Evolutionary conservation across 1,140 invertebrate species (phyloP).

Genomic region (Sycophaga agraensis): DNA sequence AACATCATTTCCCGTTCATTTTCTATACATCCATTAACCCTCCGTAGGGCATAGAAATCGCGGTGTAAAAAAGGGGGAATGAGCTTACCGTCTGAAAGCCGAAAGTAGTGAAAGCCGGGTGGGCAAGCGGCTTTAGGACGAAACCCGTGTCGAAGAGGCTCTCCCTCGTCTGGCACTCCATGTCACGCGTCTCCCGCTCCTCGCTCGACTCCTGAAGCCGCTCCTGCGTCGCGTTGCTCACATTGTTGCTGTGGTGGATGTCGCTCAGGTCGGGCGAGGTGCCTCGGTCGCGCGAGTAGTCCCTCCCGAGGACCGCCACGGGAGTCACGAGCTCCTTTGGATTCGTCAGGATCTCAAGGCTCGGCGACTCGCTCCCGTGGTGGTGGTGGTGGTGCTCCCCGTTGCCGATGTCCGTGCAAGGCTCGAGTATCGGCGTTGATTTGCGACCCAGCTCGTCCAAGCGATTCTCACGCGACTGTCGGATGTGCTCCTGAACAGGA

Average conservation of each 20-base stretch:
- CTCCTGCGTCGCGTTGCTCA: conserved; percentile 57
- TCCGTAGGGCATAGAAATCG: no score
- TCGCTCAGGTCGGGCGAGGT: conserved; percentile 50
- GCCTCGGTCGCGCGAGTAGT: conserved; percentile 36
- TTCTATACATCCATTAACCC: no score
- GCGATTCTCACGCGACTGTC: conserved; percentile 74
- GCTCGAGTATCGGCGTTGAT: conserved; percentile 47
- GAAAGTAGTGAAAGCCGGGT: conserved; percentile 47
- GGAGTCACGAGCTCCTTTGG: conserved; percentile 30
- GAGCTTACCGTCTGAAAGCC: conserved; percentile 35
- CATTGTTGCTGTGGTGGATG: conserved; percentile 56
- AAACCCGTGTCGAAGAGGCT: conserved; percentile 66
- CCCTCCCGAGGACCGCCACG: neutral
- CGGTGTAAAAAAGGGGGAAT: neutral
- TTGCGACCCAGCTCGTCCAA: conserved; percentile 69
- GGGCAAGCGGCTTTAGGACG: conserved; percentile 33
- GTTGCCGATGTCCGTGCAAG: conserved; percentile 40
- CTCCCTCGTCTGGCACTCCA: conserved; percentile 76
- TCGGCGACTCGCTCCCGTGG: conserved; percentile 43
- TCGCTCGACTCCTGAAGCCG: conserved; percentile 57
- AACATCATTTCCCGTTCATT: no score
- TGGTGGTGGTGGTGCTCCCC: neutral
- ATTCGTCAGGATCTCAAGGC: conserved; percentile 46
- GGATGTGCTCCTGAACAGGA: conserved; percentile 70
- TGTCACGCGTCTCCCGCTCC: conserved; percentile 71